Percentiles rank a stretch among this genome's conserved stretches.
Conservation (phyloP, 2,113 vertebrate species). For the Neopipo cinnamomea region DNA sequence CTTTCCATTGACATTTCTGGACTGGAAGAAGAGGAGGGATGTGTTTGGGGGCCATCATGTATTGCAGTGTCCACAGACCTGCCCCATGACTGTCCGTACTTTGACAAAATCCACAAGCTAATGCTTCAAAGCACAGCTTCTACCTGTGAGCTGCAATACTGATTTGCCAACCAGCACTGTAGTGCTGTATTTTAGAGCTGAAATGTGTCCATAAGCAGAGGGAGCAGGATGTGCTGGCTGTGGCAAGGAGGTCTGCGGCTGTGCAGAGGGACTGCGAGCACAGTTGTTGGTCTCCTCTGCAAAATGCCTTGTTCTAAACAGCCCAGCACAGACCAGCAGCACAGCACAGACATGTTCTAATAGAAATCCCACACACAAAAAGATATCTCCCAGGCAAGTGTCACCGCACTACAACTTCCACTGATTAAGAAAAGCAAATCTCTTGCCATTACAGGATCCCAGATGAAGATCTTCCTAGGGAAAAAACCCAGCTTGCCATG, state of each 20-base stretch:
- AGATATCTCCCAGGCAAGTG: not conserved
- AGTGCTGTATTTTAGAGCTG: not conserved
- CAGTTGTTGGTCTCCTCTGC: not conserved
- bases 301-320: not conserved
- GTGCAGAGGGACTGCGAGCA: too few relatives aligned
- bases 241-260: not conserved
- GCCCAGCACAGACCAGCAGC: not conserved
- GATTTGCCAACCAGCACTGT: not conserved
- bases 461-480: not conserved
- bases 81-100: not conserved
- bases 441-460: not conserved
- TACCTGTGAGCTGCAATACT: not conserved
- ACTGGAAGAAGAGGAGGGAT: not conserved
- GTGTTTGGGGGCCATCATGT: not conserved
- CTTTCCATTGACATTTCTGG: not conserved
- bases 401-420: not conserved
- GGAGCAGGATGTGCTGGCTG: not conserved
- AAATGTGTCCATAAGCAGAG: not conserved
- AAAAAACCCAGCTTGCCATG: not conserved
- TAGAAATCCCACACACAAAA: not conserved
- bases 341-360: fast-evolving
- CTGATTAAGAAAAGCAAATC: not conserved
- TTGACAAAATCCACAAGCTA: not conserved
- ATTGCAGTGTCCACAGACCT: not conserved
- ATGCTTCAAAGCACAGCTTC: not conserved